Evolutionary conservation across 1,140 invertebrate species (phyloP).

Genomic region (Argopecten irradians): DNA sequence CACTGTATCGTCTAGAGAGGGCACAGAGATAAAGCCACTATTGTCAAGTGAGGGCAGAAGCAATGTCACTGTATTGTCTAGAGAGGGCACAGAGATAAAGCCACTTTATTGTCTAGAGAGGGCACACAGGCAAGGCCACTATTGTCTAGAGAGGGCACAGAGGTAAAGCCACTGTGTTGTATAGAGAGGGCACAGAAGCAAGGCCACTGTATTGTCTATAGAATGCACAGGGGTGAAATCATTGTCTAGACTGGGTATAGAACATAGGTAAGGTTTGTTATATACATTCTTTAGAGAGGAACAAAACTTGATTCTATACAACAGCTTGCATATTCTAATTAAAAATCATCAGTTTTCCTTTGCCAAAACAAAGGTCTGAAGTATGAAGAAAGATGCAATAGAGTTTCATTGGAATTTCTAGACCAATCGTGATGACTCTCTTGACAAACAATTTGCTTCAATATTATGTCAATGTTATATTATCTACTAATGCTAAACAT

Average conservation of each 20-base stretch:
- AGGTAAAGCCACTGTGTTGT: not conserved
- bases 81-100: not conserved
- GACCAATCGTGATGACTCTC: too few relatives aligned
- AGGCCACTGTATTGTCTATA: constrained; percentile 27
- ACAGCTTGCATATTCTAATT: too few relatives aligned
- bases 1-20: not conserved
- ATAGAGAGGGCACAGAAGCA: constrained; percentile 78
- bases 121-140: not conserved
- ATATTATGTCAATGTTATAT: too few relatives aligned
- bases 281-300: not conserved
- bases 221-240: not conserved
- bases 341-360: too few relatives aligned
- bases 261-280: not conserved
- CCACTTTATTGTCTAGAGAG: not conserved
- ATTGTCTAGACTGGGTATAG: not conserved
- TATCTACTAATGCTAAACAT: too few relatives aligned
- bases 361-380: too few relatives aligned
- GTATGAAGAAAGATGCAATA: too few relatives aligned
- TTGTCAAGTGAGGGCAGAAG: constrained; percentile 91
- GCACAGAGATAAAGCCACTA: constrained; percentile 59
- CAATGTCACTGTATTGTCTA: constrained; percentile 63
- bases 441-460: too few relatives aligned
- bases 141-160: not conserved
- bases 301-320: too few relatives aligned
- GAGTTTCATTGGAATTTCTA: too few relatives aligned